These are phyloP conservation scores for Planococcus citri DNA, from an alignment of 1,140 invertebrate species.

Conservation along the genomic window DNA sequence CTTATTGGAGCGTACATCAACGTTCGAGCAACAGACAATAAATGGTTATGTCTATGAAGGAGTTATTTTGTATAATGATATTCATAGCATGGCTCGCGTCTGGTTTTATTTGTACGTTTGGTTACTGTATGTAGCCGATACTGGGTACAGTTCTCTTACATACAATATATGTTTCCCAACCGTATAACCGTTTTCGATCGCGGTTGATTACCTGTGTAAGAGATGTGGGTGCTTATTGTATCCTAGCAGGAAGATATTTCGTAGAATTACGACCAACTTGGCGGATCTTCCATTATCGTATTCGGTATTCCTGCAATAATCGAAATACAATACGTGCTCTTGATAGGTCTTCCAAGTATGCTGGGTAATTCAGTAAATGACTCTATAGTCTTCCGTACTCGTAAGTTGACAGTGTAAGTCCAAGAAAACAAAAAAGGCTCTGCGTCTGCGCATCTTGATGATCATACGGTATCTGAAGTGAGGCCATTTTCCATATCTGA, in stretches of 20 bases:
- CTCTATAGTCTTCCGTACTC: no score
- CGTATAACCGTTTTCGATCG: not conserved
- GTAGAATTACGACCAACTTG: not conserved
- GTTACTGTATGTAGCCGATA: not conserved
- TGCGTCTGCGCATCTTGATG: no score
- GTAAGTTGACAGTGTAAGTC: no score
- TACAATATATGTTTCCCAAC: not conserved
- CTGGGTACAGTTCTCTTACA: no score
- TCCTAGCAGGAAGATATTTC: not conserved
- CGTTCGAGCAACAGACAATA: not conserved
- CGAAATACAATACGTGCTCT: no score
- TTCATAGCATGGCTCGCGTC: constrained; percentile 1
- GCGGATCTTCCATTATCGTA: not conserved
- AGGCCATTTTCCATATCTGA: no score
- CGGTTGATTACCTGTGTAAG: not conserved
- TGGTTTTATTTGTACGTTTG: not conserved
- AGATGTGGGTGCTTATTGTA: not conserved
- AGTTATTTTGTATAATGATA: not conserved
- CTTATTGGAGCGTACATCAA: not conserved
- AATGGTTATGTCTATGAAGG: not conserved
- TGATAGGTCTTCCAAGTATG: no score
- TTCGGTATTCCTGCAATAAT: no score
- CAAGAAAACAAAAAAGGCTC: no score
- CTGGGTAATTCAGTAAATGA: no score
- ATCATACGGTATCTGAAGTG: no score